These are phyloP conservation scores for Rosalia funebris DNA, from an alignment of 2,888 invertebrate species.

Conservation along the genomic window DNA sequence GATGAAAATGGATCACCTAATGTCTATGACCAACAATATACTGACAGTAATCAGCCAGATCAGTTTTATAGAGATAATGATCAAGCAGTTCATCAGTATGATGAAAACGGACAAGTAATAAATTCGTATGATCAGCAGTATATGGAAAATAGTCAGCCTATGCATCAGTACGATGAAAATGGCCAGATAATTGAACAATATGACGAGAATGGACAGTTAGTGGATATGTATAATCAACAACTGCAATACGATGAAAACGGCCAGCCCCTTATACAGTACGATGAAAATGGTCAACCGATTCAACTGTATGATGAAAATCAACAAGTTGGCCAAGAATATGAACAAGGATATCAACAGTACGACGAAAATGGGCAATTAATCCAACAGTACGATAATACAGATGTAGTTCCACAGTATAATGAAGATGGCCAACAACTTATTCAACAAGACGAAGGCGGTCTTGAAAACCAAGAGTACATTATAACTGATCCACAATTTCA, in stretches of 20 bases:
- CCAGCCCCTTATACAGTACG: constrained; percentile 34
- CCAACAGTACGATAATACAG: constrained; percentile 29
- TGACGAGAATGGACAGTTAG: constrained; percentile 40
- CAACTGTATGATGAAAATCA: constrained; percentile 33
- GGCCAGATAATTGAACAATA: constrained; percentile 43
- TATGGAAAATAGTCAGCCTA: constrained; percentile 40
- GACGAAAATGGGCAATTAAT: constrained; percentile 34
- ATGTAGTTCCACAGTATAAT: constrained; percentile 24
- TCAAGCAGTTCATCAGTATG: constrained; percentile 41
- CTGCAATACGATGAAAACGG: constrained; percentile 34
- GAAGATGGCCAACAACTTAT: constrained; percentile 35
- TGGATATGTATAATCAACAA: constrained; percentile 26
- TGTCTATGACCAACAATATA: constrained; percentile 43
- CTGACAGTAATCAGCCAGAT: constrained; percentile 42
- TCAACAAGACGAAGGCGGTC: constrained; percentile 37
- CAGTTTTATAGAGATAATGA: constrained; percentile 34
- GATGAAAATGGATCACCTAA: constrained; percentile 45
- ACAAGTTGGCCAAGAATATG: constrained; percentile 31
- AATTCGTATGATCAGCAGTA: constrained; percentile 38
- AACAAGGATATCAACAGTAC: constrained; percentile 34
- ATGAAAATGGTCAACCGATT: constrained; percentile 36
- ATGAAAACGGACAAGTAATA: constrained; percentile 43
- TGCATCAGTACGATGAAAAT: constrained; percentile 41
- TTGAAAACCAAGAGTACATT: no score
- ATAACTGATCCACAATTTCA: no score